These are phyloP conservation scores for Sisor rabdophorus DNA, from an alignment of 2,113 vertebrate species.

Conservation along the genomic window DNA sequence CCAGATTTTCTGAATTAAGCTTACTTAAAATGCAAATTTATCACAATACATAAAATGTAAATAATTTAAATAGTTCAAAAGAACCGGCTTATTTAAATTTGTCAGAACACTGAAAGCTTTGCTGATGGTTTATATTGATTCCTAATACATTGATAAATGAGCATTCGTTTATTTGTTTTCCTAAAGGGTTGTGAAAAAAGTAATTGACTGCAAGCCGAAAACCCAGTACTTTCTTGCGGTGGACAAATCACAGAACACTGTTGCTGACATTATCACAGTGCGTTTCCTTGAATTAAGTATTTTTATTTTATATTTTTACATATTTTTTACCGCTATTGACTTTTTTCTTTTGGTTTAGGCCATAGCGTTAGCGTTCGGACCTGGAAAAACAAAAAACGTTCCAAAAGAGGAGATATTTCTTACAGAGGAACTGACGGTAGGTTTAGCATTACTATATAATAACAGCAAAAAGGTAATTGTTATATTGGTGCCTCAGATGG, in stretches of 20 bases:
- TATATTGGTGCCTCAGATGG: too few species aligned
- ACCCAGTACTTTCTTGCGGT: conserved; percentile 79
- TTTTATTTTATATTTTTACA: neutral
- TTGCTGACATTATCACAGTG: conserved; percentile 84
- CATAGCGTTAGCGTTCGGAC: conserved; percentile 74
- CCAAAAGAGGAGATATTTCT: conserved; percentile 77
- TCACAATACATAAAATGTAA: neutral
- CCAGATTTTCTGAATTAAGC: neutral
- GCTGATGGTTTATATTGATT: neutral
- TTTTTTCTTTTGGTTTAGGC: conserved; percentile 65
- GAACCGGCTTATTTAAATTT: neutral
- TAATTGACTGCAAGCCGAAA: conserved; percentile 76
- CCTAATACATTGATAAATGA: neutral
- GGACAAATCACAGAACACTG: conserved; percentile 74
- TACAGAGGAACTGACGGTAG: conserved; percentile 75
- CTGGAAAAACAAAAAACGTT: conserved; percentile 73
- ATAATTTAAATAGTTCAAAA: neutral
- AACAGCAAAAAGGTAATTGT: neutral
- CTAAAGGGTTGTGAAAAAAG: conserved; percentile 79
- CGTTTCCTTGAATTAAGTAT: neutral
- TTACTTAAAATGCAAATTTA: neutral
- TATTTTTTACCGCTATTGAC: conserved; percentile 40
- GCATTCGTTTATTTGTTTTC: neutral
- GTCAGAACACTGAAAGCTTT: neutral
- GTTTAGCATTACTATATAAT: conserved; percentile 50